Percentiles rank a stretch among this genome's conserved stretches.
phyloP scores from a whole-genome alignment of 2,888 invertebrate species.

The Scaptomyza flava region DNA sequence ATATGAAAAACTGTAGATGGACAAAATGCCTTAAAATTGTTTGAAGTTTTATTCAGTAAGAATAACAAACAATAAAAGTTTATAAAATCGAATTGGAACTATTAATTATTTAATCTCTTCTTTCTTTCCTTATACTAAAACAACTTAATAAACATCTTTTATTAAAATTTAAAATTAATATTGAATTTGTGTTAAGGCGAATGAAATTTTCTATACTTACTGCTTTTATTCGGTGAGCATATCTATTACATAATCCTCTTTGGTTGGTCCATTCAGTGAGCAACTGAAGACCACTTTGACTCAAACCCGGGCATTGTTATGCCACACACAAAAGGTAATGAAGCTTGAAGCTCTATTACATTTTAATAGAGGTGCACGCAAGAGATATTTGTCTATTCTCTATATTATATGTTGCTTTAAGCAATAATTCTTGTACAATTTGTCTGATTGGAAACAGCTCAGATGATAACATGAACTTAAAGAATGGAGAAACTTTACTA shows the following conservation, averaged over 20 bases:
- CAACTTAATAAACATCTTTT: background rate
- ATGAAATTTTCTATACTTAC: background rate
- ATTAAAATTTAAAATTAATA: too few relatives aligned
- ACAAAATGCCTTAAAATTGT: background rate
- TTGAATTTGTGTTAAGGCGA: background rate
- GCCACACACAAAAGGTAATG: slow-evolving; percentile 25
- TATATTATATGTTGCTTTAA: background rate
- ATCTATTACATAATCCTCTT: slow-evolving; percentile 37
- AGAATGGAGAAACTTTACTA: background rate
- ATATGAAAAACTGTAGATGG: background rate
- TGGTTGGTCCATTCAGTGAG: slow-evolving; percentile 29
- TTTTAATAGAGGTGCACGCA: slow-evolving; percentile 12
- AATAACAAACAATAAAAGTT: too few relatives aligned
- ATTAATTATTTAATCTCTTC: background rate
- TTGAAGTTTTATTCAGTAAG: background rate
- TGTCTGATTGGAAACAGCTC: slow-evolving; percentile 8
- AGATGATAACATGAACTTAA: background rate
- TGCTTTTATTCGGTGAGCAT: slow-evolving; percentile 7
- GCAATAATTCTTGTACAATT: background rate
- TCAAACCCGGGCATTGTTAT: slow-evolving; percentile 1
- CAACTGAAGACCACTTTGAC: slow-evolving; percentile 1
- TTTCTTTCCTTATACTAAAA: background rate
- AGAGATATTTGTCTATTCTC: background rate
- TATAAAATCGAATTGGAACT: too few relatives aligned
- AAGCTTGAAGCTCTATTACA: slow-evolving; percentile 5